Evolutionary conservation across 2,888 invertebrate species (phyloP).

Genomic region (Andrena haemorrhoa): DNA sequence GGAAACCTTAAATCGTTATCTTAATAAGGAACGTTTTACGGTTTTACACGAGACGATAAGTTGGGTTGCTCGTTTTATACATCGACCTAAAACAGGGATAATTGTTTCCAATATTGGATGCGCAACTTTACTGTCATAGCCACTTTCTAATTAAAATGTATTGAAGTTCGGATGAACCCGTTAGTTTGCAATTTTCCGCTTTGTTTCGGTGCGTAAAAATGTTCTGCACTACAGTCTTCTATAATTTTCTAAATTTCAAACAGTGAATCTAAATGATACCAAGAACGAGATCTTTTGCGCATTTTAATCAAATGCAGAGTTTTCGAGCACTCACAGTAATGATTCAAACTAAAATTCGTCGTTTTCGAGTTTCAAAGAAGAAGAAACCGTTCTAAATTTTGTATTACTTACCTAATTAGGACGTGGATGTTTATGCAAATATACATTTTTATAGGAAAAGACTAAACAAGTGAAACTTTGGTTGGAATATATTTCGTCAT

Average conservation of each 20-base stretch:
- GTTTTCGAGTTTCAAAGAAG: not conserved
- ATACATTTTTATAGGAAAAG: too few relatives aligned
- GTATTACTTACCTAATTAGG: too few relatives aligned
- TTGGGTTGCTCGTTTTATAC: not conserved
- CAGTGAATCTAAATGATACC: not conserved
- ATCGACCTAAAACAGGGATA: not conserved
- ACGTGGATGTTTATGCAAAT: too few relatives aligned
- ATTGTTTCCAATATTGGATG: conserved; percentile 4
- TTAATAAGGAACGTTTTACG: not conserved
- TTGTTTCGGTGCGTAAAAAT: not conserved
- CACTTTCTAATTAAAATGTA: conserved; percentile 10
- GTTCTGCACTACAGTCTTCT: not conserved
- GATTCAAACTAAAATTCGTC: not conserved
- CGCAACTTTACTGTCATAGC: not conserved
- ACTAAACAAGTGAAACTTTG: too few relatives aligned
- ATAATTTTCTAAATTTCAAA: not conserved
- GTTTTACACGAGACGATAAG: not conserved
- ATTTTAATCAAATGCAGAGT: too few relatives aligned
- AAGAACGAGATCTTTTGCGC: not conserved
- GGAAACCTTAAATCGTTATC: not conserved
- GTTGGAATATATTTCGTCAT: too few relatives aligned
- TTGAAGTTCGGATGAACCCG: not conserved
- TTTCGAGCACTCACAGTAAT: not conserved
- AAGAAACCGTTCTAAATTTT: not conserved
- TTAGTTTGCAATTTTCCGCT: not conserved